Evolutionary conservation across 1,140 invertebrate genomes (phyloP), one percentile per base, ranked within the genome.

Genomic region (Oryctes rhinoceros): DNA sequence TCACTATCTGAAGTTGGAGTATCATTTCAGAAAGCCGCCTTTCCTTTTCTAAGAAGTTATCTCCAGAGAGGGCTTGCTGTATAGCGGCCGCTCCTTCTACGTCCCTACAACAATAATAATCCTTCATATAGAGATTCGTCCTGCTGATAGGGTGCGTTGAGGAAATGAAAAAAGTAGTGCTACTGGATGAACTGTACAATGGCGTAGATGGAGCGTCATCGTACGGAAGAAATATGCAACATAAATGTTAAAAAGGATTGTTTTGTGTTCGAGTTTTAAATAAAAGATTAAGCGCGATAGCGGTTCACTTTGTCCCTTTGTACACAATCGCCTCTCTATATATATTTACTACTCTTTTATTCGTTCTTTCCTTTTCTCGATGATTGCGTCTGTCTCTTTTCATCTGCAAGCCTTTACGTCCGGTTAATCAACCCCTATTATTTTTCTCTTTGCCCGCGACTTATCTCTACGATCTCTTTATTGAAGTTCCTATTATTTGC

Each of bases 11-110:
- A 76, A 96, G 90, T 83, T 96, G 94, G 7, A 93, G 87, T 76
- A 96, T 96, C 92, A 96, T 94, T 86, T 96, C 95, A 2, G 94
- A 94, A 1, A 96, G 89, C 83, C 92, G 91, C 65, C 94, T 89
- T 83, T 96, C 95, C 87, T 94, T 94, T 86, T 94, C 94, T 75
- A 92, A 90, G 83, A 95, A 88, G 84, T 91, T 93, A 83, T 95
- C 92, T 81, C 90, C 90, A 84, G 90, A 90, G 76, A 94, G 87
- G 47, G 93, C 92, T 85, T 91, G 89, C 81, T 94, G 93, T 35
- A 94, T 88, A 3, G 93, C 92, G 4, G 92, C 91, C 44, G 91
- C 90, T 78, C 91, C 90, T 81, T 92, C 89, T 79, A 89, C 88
- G 79, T 87, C 86, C 18, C 87, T 88, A 83, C 13, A 84, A 85